These are phyloP conservation scores for Ecdyonurus torrentis DNA, from an alignment of 2,888 invertebrate species.

Conservation along the genomic window DNA sequence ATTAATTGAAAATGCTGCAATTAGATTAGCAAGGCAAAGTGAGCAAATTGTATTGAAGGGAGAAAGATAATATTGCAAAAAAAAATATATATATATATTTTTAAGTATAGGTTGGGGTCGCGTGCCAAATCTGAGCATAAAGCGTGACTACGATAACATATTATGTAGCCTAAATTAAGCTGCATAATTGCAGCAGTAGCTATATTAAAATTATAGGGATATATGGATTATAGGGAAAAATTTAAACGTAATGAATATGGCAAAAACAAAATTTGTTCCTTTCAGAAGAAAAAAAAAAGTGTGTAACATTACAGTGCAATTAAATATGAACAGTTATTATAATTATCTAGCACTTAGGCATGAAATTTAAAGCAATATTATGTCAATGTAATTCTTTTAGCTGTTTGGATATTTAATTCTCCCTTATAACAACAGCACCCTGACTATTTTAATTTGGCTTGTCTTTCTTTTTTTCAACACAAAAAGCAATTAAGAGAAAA, in stretches of 20 bases:
- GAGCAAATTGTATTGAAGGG: background rate
- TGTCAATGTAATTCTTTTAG: background rate
- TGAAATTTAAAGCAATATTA: background rate
- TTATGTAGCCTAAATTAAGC: background rate
- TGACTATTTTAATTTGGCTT: background rate
- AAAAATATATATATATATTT: background rate
- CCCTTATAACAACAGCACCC: background rate
- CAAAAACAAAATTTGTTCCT: background rate
- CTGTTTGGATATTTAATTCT: background rate
- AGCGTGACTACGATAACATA: background rate
- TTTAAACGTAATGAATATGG: background rate
- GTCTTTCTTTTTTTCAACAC: background rate
- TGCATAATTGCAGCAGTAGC: background rate
- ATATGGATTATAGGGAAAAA: background rate
- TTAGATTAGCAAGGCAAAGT: background rate
- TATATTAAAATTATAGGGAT: background rate
- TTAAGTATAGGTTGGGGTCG: background rate
- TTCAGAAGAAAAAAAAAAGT: no score
- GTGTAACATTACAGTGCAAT: background rate
- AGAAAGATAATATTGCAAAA: background rate
- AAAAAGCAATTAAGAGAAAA: no score
- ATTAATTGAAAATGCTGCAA: background rate
- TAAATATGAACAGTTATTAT: no score
- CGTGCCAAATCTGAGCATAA: background rate
- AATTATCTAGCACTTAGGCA: background rate